phyloP scores from a whole-genome alignment of 2,113 vertebrate genomes.

The Caranx ignobilis region DNA sequence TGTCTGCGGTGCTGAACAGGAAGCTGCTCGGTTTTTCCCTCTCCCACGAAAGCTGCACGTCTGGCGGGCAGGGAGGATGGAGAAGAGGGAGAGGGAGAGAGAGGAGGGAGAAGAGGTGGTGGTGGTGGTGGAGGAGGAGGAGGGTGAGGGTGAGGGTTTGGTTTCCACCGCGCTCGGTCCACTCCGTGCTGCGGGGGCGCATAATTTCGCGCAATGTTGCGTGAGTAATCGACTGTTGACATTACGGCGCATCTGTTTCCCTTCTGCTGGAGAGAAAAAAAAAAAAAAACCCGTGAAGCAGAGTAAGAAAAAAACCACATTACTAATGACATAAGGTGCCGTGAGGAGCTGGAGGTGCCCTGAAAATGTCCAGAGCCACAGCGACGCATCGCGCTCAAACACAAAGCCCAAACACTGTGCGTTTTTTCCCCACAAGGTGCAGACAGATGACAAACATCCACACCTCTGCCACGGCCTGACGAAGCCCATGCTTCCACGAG shows the following conservation, averaged over 20 bases:
- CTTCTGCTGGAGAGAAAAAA: conserved; percentile 45
- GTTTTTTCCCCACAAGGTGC: conserved; percentile 26
- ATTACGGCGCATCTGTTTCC: conserved; percentile 76
- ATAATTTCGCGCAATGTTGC: conserved; percentile 67
- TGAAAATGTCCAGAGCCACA: conserved; percentile 75
- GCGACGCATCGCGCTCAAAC: conserved; percentile 52
- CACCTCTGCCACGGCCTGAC: conserved; percentile 62
- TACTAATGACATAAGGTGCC: neutral
- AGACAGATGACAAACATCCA: conserved; percentile 67
- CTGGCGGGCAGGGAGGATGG: conserved; percentile 18
- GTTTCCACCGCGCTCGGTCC: conserved; percentile 12
- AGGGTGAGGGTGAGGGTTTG: neutral
- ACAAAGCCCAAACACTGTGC: conserved; percentile 48
- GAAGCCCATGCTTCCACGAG: conserved; percentile 60
- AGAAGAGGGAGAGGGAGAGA: conserved; percentile 6
- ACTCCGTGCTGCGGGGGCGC: conserved; percentile 58
- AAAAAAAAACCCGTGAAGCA: conserved; percentile 18
- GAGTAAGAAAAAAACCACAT: neutral
- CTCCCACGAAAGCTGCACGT: conserved; percentile 14
- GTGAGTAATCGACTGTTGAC: conserved; percentile 77
- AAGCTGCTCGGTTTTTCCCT: conserved; percentile 26
- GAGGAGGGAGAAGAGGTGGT: neutral
- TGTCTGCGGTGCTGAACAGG: conserved; percentile 74
- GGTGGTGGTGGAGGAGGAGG: neutral
- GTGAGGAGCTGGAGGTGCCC: conserved; percentile 35